phyloP scores from a whole-genome alignment of 2,113 vertebrate genomes.

The Oncorhynchus kisutch region DNA sequence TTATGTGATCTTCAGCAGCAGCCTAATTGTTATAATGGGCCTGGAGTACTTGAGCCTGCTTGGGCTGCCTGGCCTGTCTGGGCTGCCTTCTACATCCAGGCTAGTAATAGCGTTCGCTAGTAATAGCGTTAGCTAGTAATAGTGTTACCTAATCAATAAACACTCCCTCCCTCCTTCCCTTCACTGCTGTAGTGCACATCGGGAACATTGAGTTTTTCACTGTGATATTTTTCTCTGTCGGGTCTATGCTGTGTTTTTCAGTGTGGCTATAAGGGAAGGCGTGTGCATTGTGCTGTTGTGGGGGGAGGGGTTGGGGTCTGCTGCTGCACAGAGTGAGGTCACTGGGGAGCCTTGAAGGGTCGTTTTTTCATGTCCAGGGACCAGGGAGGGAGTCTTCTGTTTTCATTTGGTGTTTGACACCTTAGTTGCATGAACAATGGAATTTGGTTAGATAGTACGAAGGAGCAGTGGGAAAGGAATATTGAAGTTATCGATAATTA shows the following conservation, averaged over 20 bases:
- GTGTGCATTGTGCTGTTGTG: not conserved
- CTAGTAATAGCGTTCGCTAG: slow-evolving; percentile 21
- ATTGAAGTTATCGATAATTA: too few species aligned
- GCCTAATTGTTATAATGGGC: slow-evolving; percentile 37
- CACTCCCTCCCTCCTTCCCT: slow-evolving; percentile 8
- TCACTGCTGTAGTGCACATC: not conserved
- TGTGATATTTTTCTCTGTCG: not conserved
- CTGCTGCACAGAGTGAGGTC: slow-evolving; percentile 1
- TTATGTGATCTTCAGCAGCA: slow-evolving; percentile 11
- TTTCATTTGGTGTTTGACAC: slow-evolving; percentile 4
- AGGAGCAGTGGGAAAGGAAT: not conserved
- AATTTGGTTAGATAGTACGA: not conserved
- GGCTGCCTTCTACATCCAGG: not conserved
- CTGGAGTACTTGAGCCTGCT: slow-evolving; percentile 1
- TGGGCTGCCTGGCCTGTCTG: slow-evolving; percentile 1
- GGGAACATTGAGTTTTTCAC: not conserved
- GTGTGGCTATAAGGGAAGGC: slow-evolving; percentile 1
- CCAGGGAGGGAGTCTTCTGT: slow-evolving; percentile 1
- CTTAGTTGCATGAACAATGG: not conserved
- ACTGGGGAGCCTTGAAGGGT: slow-evolving; percentile 15
- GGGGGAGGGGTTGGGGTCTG: not conserved
- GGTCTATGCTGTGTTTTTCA: not conserved
- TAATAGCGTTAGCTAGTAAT: slow-evolving; percentile 28
- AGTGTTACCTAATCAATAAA: slow-evolving; percentile 34
- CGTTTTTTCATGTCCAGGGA: not conserved